A percentile compares a stretch with the other conserved stretches of the same genome.
Conservation (phyloP, 2,113 vertebrate species). For the Neoarius graeffei region DNA sequence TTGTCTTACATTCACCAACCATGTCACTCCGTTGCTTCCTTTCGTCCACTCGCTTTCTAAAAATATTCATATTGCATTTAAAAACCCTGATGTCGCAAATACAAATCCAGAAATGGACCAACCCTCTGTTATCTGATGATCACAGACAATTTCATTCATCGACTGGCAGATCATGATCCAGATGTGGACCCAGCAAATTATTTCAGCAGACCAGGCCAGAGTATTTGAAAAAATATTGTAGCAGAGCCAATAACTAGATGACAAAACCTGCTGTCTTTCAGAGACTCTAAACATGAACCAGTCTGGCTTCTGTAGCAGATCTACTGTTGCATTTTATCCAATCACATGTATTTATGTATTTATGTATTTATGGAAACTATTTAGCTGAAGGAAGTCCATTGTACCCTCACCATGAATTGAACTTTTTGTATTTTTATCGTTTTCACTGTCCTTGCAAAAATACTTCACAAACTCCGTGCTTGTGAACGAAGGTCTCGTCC, state of each 20-base stretch:
- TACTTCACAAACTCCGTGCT: neutral
- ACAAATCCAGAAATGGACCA: neutral
- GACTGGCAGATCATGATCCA: neutral
- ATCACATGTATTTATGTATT: neutral
- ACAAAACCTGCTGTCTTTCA: neutral
- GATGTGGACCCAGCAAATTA: neutral
- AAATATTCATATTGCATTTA: neutral
- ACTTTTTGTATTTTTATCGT: neutral
- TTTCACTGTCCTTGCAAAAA: neutral
- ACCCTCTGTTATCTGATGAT: neutral
- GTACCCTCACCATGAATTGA: neutral
- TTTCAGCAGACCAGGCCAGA: neutral
- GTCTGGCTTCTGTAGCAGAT: neutral
- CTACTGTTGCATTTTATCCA: neutral
- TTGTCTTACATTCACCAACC: neutral
- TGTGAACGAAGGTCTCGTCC: neutral
- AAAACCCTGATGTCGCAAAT: neutral
- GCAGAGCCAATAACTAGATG: neutral
- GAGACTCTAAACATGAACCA: neutral
- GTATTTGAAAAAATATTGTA: neutral
- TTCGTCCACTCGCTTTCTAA: neutral
- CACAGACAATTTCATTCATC: neutral
- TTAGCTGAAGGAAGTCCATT: neutral
- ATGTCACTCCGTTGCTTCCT: neutral
- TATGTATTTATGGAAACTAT: neutral